Base-by-base conservation (phyloP, 2,797 vertebrate species). In the Orientallactaga sibirica region DNA sequence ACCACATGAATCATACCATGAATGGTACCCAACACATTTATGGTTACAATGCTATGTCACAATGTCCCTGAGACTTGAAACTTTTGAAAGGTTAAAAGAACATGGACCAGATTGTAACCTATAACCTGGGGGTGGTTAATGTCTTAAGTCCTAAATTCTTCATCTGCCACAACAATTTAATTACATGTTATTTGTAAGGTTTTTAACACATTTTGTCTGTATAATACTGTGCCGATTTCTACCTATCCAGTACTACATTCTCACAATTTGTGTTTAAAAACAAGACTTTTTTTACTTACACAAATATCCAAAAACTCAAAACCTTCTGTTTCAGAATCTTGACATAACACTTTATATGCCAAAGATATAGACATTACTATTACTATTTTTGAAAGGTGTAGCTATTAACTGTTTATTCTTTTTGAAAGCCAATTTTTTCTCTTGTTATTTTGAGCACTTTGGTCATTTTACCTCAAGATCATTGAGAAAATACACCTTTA, bases 21-120 rank as follows among this genome's bases (percentile, higher is more conserved):
- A 52, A 52, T 52, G 52, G 52, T 7, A 52, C 11, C 52, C 52
- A 52, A 52, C 7, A 52, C 52, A 52, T 12, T 52, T 52, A 7
- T 52, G 52, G 52, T 52, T 4, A 52, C 52, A 52, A 52, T 52
- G 52, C 52, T 12, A 5, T 52, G 52, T 7, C 52, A 52, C 52
- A 52, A 52, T 52, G 11, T 12, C 7, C 52, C 52, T 52, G 52
- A 12, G 52, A 52, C 7, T 55, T 18, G 15, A 58, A 24, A 24
- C 76, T 37, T 79, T 93, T 58, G 74, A 93, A 68, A 9, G 15
- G 2, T 80, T 94, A 74, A 86, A 91, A 29, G 2, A 68, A 75
- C 37, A 52, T 83, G 41, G 29, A 88, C 29, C 22, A 1, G 6
- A 9, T 67, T 88, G 19, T 94, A 81, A 61, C 25, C 80, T 78